Conservation (phyloP, 2,797 vertebrate species). For the Dryobates pubescens region DNA sequence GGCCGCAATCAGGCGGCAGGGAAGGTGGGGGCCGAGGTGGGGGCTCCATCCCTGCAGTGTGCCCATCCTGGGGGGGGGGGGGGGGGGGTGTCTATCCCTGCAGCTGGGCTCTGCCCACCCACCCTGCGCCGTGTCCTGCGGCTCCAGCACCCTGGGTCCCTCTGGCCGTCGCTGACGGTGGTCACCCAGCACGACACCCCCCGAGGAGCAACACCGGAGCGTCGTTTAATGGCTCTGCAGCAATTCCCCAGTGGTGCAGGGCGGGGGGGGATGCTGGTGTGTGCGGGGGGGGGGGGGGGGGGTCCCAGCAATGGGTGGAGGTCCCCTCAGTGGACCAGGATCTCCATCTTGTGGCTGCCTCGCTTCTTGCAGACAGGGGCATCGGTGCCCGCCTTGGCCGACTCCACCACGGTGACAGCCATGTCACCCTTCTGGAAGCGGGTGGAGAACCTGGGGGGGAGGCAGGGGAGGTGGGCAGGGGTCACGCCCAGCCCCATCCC, state of each 20-base stretch:
- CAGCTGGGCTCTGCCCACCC: neutral
- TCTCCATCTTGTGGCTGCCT: constrained; percentile 72
- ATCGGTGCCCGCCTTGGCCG: neutral
- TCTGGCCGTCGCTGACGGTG: fast-evolving
- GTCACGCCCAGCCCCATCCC: fast-evolving
- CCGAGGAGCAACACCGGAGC: fast-evolving
- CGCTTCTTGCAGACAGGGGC: constrained; percentile 74
- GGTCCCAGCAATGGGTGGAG: fast-evolving
- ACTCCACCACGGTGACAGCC: constrained; percentile 71
- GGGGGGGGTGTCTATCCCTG: neutral
- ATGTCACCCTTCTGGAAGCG: constrained; percentile 68
- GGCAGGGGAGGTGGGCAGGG: neutral
- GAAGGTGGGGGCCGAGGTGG: fast-evolving
- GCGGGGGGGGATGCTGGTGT: fast-evolving
- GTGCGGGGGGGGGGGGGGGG: too few relatives aligned
- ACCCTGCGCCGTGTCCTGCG: fast-evolving
- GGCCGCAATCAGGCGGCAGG: neutral
- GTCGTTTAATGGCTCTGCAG: neutral
- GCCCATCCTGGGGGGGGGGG: neutral
- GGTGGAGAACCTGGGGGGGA: constrained; percentile 70
- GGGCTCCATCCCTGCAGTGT: neutral
- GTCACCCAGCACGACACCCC: fast-evolving
- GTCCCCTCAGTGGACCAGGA: constrained; percentile 64
- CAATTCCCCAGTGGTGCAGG: fast-evolving
- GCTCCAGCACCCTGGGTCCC: neutral